These are phyloP conservation scores for Nomada ruficornis DNA, from an alignment of 2,888 invertebrate genomes.

Conservation along the genomic window DNA sequence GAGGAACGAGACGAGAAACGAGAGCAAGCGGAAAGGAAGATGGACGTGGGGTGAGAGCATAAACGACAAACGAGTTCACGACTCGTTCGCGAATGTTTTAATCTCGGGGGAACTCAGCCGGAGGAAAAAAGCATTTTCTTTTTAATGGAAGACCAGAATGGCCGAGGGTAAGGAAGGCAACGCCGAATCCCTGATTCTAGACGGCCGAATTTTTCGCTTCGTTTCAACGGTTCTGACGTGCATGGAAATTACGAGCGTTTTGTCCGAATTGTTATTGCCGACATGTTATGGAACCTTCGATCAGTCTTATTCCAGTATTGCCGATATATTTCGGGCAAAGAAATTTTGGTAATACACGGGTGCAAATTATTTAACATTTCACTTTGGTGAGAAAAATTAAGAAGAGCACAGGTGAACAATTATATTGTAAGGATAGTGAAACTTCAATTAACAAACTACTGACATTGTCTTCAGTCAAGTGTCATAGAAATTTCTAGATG, in stretches of 20 bases:
- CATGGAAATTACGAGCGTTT: conserved; percentile 10
- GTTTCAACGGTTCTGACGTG: conserved; percentile 6
- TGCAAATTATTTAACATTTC: too few species aligned
- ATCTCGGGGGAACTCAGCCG: conserved; percentile 67
- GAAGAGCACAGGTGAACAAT: too few species aligned
- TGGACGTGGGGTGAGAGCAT: conserved; percentile 48
- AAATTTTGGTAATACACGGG: too few species aligned
- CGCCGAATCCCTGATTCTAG: conserved; percentile 40
- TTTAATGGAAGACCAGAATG: conserved; percentile 68
- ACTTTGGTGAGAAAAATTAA: too few species aligned
- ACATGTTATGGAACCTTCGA: neutral
- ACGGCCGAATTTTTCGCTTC: conserved; percentile 49
- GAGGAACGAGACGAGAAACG: conserved; percentile 24
- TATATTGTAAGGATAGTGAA: too few species aligned
- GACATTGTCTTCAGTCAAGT: too few species aligned
- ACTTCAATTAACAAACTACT: too few species aligned
- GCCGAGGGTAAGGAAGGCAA: conserved; percentile 49
- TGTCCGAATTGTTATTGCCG: neutral
- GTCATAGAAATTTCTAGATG: too few species aligned
- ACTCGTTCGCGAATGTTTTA: conserved; percentile 78
- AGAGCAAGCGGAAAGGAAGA: conserved; percentile 46
- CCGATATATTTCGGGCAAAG: neutral
- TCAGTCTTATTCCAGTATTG: neutral
- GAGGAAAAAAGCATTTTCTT: conserved; percentile 70
- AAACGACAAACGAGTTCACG: conserved; percentile 78